phyloP scores from a whole-genome alignment of 2,888 invertebrate species.

The Arenicola marina region DNA sequence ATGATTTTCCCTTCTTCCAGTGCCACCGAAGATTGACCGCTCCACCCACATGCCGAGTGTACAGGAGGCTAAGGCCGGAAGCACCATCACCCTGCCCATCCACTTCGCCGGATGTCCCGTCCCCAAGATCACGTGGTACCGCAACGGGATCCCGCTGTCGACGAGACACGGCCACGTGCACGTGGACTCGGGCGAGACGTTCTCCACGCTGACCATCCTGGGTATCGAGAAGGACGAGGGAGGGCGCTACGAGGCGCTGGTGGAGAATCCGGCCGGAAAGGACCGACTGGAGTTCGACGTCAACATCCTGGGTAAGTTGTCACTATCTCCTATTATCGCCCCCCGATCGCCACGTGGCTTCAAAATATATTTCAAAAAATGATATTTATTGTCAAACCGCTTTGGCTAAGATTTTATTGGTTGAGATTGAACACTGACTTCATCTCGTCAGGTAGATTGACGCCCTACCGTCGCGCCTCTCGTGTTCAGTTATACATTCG shows the following conservation, averaged over 20 bases:
- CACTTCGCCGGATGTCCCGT: conserved; percentile 57
- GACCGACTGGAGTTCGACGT: conserved; percentile 33
- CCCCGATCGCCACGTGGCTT: neutral
- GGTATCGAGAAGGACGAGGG: conserved; percentile 36
- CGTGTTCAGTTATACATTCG: no score
- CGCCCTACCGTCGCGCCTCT: no score
- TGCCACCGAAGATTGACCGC: conserved; percentile 28
- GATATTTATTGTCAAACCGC: neutral
- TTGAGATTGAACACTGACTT: no score
- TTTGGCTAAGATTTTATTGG: neutral
- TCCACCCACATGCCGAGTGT: conserved; percentile 22
- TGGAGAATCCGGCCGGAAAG: conserved; percentile 38
- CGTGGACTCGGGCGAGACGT: conserved; percentile 33
- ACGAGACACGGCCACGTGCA: conserved; percentile 27
- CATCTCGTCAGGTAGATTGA: no score
- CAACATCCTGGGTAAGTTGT: conserved; percentile 31
- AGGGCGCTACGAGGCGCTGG: conserved; percentile 36
- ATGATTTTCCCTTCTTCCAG: conserved; percentile 24
- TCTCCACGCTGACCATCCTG: conserved; percentile 32
- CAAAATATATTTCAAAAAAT: neutral
- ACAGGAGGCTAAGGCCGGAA: conserved; percentile 33
- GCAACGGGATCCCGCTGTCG: conserved; percentile 26
- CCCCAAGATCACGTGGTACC: conserved; percentile 60
- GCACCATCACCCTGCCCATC: conserved; percentile 32
- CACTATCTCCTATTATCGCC: neutral